These are phyloP conservation scores for Nesometra sesokonis DNA, from an alignment of 35 echinoderm and acorn worm genomes.

Conservation along the genomic window DNA sequence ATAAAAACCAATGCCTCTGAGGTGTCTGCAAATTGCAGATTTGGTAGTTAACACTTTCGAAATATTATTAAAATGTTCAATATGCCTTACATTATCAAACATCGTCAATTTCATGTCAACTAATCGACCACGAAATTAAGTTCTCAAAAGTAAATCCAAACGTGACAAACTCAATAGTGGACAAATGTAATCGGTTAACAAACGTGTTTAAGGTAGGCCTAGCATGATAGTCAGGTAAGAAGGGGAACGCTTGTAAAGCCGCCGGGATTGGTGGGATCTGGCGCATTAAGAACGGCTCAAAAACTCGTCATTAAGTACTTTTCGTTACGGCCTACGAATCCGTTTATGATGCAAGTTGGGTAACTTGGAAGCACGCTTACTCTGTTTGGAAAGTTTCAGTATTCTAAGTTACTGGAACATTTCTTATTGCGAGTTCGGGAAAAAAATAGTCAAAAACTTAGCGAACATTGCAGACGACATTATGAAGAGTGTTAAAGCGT, in stretches of 20 bases:
- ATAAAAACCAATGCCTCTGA: not conserved
- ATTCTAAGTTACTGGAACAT: not conserved
- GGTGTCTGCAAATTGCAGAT: not conserved
- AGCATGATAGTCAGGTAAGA: not conserved
- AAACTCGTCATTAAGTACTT: not conserved
- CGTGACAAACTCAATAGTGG: not conserved
- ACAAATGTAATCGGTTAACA: not conserved
- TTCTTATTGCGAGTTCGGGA: not conserved
- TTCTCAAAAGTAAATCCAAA: not conserved
- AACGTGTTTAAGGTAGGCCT: not conserved
- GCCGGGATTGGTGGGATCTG: not conserved
- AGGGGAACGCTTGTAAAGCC: not conserved
- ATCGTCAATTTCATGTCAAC: not conserved
- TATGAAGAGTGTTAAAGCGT: not conserved
- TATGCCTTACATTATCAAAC: not conserved
- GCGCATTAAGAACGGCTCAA: not conserved
- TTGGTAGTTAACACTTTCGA: not conserved
- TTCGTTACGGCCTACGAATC: not conserved
- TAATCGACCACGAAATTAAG: not conserved
- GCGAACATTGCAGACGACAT: not conserved
- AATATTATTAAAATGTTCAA: not conserved
- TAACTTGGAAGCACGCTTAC: not conserved
- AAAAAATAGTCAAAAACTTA: not conserved
- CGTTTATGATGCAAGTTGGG: not conserved
- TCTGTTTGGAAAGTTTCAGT: not conserved